These are phyloP conservation scores for Aleadryas rufinucha DNA, from an alignment of 2,113 vertebrate species.

Conservation along the genomic window DNA sequence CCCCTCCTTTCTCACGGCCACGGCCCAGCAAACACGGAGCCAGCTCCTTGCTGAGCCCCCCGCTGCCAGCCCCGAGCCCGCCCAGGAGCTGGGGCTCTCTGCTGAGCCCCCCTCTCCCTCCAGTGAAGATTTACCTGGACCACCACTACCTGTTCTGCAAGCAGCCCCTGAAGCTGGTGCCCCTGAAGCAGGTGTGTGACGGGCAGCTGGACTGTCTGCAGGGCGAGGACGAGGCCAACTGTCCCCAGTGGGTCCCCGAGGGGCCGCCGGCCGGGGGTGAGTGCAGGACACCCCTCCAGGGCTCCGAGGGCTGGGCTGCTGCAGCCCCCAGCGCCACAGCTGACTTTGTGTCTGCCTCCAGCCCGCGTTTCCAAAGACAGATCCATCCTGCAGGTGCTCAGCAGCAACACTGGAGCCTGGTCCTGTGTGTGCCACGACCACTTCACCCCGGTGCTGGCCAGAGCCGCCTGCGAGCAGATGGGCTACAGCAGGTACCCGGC, in stretches of 20 bases:
- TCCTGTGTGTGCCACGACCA: slow-evolving; percentile 77
- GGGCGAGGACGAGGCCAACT: slow-evolving; percentile 82
- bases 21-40: rapidly evolving
- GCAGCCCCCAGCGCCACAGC: rapidly evolving
- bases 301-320: background rate
- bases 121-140: slow-evolving; percentile 79
- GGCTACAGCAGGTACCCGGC: slow-evolving; percentile 81
- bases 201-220: slow-evolving; percentile 75
- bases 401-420: slow-evolving; percentile 65
- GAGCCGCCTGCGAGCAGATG: slow-evolving; percentile 79
- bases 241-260: slow-evolving; percentile 53
- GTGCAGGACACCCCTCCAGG: rapidly evolving
- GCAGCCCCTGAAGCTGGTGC: slow-evolving; percentile 78
- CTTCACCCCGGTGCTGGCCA: slow-evolving; percentile 75
- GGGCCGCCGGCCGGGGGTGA: slow-evolving; percentile 21
- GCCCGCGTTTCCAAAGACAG: slow-evolving; percentile 68
- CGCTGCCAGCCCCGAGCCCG: rapidly evolving
- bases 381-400: slow-evolving; percentile 81
- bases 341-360: background rate
- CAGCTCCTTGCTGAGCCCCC: background rate
- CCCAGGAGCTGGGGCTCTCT: background rate
- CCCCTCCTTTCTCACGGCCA: background rate
- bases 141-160: slow-evolving; percentile 85
- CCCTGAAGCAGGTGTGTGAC: slow-evolving; percentile 72
- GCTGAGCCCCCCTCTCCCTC: background rate